Evolutionary conservation across 2,888 invertebrate species (phyloP).

Genomic region (Drosophila emarginata): DNA sequence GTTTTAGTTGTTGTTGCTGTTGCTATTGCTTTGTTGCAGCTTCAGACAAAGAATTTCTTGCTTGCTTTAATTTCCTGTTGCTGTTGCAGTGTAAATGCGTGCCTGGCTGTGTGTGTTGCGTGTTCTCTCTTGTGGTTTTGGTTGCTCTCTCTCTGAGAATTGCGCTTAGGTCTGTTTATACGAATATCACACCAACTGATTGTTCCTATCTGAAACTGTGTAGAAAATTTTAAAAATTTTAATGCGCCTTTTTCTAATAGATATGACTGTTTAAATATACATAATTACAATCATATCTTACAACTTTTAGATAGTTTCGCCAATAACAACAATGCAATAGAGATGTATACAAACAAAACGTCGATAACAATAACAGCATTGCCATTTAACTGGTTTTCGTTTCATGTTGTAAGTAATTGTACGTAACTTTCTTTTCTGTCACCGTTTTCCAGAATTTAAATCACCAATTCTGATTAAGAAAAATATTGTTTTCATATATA

Average conservation of each 20-base stretch:
- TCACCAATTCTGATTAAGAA: background rate
- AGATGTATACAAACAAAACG: background rate
- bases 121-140: conserved; percentile 13
- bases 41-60: conserved; percentile 37
- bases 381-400: conserved; percentile 17
- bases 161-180: conserved; percentile 11
- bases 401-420: too few relatives aligned
- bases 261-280: background rate
- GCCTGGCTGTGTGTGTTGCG: conserved; percentile 8
- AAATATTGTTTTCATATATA: background rate
- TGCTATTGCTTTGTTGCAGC: conserved; percentile 20
- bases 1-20: conserved; percentile 30
- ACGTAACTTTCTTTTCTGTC: background rate
- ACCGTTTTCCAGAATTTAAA: background rate
- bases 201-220: conserved; percentile 28
- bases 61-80: conserved; percentile 23
- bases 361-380: conserved; percentile 14
- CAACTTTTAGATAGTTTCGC: background rate
- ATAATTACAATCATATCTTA: background rate
- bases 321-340: background rate
- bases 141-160: conserved; percentile 11
- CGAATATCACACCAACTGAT: conserved; percentile 26
- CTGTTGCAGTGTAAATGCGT: background rate
- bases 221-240: conserved; percentile 16
- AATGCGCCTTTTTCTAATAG: background rate